A percentile compares a stretch with the other conserved stretches of the same genome.
Conservation (phyloP, 2,797 vertebrate genomes). For the Pangasius mekongensis region DNA sequence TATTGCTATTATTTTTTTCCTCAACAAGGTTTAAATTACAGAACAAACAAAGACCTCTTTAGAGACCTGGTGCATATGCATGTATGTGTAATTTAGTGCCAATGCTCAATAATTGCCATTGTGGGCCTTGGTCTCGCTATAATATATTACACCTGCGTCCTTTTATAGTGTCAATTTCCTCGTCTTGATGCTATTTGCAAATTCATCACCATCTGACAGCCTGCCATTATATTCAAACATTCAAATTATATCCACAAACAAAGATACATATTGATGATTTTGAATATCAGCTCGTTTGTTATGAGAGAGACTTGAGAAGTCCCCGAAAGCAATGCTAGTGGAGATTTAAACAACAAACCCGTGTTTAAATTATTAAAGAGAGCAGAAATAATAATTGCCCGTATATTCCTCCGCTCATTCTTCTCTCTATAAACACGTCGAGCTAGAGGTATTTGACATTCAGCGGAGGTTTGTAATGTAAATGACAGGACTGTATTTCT, state of each 20-base stretch:
- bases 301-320: constrained; percentile 62
- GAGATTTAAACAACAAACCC: constrained; percentile 78
- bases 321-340: constrained; percentile 68
- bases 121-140: constrained; percentile 32
- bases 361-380: constrained; percentile 85
- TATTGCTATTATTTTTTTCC: constrained; percentile 41
- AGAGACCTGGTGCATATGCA: constrained; percentile 44
- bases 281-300: constrained; percentile 81
- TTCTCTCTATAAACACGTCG: constrained; percentile 81
- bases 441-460: constrained; percentile 91
- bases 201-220: constrained; percentile 79
- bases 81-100: constrained; percentile 26
- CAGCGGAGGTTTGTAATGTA: constrained; percentile 96
- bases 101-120: constrained; percentile 43
- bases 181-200: constrained; percentile 73
- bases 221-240: constrained; percentile 67
- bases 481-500: constrained; percentile 90
- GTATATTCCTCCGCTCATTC: constrained; percentile 84
- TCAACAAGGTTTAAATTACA: constrained; percentile 43
- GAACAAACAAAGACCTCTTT: constrained; percentile 59
- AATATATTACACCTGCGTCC: constrained; percentile 52
- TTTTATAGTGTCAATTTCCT: constrained; percentile 71
- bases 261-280: constrained; percentile 80
- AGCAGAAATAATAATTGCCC: constrained; percentile 89
- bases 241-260: constrained; percentile 75